phyloP scores from a whole-genome alignment of 2,888 invertebrate species.

The Eudasyphora cyanicolor region DNA sequence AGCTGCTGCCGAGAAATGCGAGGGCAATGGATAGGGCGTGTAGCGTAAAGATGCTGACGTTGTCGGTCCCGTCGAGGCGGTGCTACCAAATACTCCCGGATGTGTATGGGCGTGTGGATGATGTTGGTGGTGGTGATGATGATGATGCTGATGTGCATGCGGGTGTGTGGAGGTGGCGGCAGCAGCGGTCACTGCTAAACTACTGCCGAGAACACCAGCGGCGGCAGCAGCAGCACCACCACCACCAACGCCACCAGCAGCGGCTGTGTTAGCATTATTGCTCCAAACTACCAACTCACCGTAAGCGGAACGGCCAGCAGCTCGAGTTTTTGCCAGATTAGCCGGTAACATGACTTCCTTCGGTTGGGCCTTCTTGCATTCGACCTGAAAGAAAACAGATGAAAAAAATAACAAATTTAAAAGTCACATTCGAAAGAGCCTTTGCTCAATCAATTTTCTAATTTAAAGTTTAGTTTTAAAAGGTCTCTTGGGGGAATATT shows the following conservation, averaged over 20 bases:
- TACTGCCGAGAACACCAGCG: conserved; percentile 82
- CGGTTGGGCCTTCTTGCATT: conserved; percentile 99
- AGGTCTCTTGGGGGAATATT: neutral
- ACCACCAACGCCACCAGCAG: conserved; percentile 67
- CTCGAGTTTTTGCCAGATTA: conserved; percentile 96
- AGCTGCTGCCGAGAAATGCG: conserved; percentile 79
- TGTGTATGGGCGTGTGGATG: conserved; percentile 64
- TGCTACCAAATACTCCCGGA: conserved; percentile 66
- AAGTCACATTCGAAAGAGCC: too few relatives aligned
- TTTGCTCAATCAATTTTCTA: too few relatives aligned
- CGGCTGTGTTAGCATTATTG: conserved; percentile 83
- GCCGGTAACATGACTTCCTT: conserved; percentile 99
- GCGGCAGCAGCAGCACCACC: conserved; percentile 83
- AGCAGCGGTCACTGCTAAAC: conserved; percentile 73
- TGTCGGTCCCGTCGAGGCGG: conserved; percentile 59
- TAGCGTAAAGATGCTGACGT: conserved; percentile 82
- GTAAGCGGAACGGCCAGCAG: conserved; percentile 97
- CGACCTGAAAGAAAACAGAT: conserved; percentile 87
- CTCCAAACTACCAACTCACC: conserved; percentile 97
- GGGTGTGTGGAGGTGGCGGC: conserved; percentile 69
- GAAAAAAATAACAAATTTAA: too few relatives aligned
- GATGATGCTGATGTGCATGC: conserved; percentile 71
- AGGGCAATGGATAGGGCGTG: conserved; percentile 84
- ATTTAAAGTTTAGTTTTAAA: too few relatives aligned
- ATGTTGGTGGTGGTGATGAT: conserved; percentile 68